Percentiles rank a stretch among this genome's conserved stretches.
Evolutionary conservation across 2,113 vertebrate genomes (phyloP).

Genomic region (Macrotus californicus): DNA sequence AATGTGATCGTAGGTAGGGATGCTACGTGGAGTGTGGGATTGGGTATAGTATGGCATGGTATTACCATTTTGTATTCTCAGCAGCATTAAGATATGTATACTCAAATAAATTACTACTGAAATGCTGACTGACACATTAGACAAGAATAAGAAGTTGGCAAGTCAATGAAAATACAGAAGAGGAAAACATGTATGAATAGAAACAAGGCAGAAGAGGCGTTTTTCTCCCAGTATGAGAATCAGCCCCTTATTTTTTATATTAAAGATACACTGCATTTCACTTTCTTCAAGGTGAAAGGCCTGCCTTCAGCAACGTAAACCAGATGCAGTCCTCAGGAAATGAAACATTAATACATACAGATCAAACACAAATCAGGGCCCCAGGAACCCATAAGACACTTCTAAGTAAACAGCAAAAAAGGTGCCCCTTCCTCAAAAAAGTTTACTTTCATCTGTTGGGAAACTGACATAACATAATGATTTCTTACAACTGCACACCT

Average conservation of each 20-base stretch:
- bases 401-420: conserved; percentile 2
- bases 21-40: background rate
- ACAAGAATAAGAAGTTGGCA: background rate
- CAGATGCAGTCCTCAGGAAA: conserved; percentile 15
- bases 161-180: background rate
- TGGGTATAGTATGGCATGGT: background rate
- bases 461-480: background rate
- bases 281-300: background rate
- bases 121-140: background rate
- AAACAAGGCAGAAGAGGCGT: background rate
- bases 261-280: background rate
- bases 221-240: background rate
- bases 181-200: background rate
- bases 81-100: background rate
- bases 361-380: conserved; percentile 25
- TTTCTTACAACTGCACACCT: conserved; percentile 21
- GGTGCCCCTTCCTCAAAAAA: background rate
- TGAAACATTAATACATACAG: conserved; percentile 9
- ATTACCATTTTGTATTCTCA: background rate
- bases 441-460: background rate
- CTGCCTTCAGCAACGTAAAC: background rate
- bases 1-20: background rate
- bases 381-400: background rate
- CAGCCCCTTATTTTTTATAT: background rate
- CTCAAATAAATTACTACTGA: background rate